Evolutionary conservation across 2,113 vertebrate species (phyloP).

Genomic region (Nibea albiflora): DNA sequence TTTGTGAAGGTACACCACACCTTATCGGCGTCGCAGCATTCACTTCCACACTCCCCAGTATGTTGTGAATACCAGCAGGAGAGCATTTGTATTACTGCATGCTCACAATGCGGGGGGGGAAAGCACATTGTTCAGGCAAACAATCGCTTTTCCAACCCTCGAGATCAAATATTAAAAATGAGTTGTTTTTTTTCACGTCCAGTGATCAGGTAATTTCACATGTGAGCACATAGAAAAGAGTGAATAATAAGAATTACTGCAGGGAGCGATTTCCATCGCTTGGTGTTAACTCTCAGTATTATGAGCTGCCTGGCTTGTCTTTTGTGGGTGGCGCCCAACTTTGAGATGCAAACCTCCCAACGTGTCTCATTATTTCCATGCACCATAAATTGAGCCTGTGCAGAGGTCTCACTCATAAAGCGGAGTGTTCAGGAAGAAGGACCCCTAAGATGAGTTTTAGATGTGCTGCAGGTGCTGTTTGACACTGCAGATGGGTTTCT

Average conservation of each 20-base stretch:
- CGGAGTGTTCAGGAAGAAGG: constrained; percentile 29
- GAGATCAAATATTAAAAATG: constrained; percentile 6
- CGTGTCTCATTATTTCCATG: constrained; percentile 70
- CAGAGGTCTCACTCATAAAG: constrained; percentile 38
- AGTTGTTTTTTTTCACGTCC: background rate
- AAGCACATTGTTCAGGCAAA: constrained; percentile 46
- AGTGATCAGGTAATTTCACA: constrained; percentile 36
- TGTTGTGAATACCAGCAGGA: constrained; percentile 19
- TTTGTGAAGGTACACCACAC: constrained; percentile 86
- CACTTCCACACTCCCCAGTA: constrained; percentile 19
- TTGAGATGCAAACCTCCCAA: constrained; percentile 51
- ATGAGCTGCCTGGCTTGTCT: constrained; percentile 29
- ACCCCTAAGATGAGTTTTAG: constrained; percentile 37
- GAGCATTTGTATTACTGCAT: constrained; percentile 12
- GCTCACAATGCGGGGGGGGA: constrained; percentile 48
- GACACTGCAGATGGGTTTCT: constrained; percentile 22
- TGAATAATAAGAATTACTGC: background rate
- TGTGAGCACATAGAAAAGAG: constrained; percentile 26
- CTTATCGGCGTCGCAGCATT: constrained; percentile 39
- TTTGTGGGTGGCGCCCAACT: constrained; percentile 37
- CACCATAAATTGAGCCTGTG: constrained; percentile 57
- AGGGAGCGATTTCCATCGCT: background rate
- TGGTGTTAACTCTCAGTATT: constrained; percentile 1
- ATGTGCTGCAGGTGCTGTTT: constrained; percentile 31
- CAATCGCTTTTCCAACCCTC: constrained; percentile 28